Evolutionary conservation across 2,888 invertebrate genomes (phyloP), one percentile per base, ranked within the genome.

Genomic region (Amphipoea lucens): DNA sequence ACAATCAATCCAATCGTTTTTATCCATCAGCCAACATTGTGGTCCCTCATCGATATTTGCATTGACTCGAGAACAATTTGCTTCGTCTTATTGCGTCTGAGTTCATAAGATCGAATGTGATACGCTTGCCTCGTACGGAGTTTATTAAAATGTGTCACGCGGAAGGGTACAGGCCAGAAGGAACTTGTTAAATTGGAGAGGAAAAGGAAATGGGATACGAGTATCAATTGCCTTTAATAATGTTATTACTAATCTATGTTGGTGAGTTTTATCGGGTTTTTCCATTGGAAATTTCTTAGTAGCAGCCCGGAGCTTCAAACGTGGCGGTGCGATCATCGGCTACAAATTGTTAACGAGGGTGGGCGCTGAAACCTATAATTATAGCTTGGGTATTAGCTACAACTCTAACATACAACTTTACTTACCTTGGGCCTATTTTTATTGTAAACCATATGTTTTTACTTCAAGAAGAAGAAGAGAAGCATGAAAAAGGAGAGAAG

Each of bases 1-100:
- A 20, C 60, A 72, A 63, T 2, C 12, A 0, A 71, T 42, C 42
- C 42, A 72, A 66, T 79, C 23, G 42, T 40, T 67, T 66, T 66
- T 79, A 63, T 67, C 42, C 20, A 60, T 72, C 51, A 78, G 12
- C 42, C n/a, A n/a, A 67, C 72, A 66, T 66, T 66, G 65, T 71
- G 71, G 40, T 79, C 4, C 57, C 72, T 79, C 51, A 72, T 66
- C 23, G 71, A 36, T 79, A 79, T 80, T 73, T 73, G 60, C 67
- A 36, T 62, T 40, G 60, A 67, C 36, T 72, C 62, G 48, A 5
- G 29, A 80, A 68, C 62, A 67, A 40, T 80, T 74, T 68, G 74
- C 79, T 80, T 73, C 80, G 14, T 62, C 62, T 29, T 80, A 80
- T 73, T 79, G 73, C 67, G 80, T 68, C 67, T 42, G 51, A 73